Evolutionary conservation across 1,140 invertebrate species (phyloP).

Genomic region (Berghia stephanieae): DNA sequence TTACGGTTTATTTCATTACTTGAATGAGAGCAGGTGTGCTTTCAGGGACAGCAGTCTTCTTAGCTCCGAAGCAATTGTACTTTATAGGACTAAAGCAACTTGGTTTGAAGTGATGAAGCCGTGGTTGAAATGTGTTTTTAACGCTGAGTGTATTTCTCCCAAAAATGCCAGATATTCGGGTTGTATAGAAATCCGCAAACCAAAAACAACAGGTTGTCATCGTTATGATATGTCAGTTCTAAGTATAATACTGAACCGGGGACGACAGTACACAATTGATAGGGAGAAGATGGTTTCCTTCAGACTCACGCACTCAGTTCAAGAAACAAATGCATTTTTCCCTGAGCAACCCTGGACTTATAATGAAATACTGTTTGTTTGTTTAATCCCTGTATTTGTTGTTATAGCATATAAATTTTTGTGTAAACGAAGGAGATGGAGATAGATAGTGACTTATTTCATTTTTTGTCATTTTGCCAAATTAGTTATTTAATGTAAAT

Average conservation of each 20-base stretch:
- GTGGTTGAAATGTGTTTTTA: slow-evolving; percentile 56
- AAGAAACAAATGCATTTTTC: slow-evolving; percentile 24
- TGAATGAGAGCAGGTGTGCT: slow-evolving; percentile 49
- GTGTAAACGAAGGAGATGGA: not conserved
- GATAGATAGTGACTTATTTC: no score
- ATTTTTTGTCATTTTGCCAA: no score
- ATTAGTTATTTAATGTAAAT: no score
- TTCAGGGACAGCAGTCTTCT: slow-evolving; percentile 47
- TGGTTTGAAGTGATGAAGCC: slow-evolving; percentile 55
- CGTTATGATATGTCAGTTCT: slow-evolving; percentile 56
- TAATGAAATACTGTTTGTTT: slow-evolving; percentile 27
- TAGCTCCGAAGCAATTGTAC: slow-evolving; percentile 46
- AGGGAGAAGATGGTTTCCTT: slow-evolving; percentile 41
- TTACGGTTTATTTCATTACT: slow-evolving; percentile 48
- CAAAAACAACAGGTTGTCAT: slow-evolving; percentile 58
- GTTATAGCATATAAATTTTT: slow-evolving; percentile 14
- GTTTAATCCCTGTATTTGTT: slow-evolving; percentile 12
- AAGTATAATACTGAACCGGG: slow-evolving; percentile 54
- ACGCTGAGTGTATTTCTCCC: slow-evolving; percentile 50
- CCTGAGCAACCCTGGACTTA: slow-evolving; percentile 40
- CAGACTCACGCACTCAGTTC: slow-evolving; percentile 29
- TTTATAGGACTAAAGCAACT: slow-evolving; percentile 50
- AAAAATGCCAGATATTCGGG: slow-evolving; percentile 42
- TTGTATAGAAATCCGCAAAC: slow-evolving; percentile 53
- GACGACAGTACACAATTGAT: slow-evolving; percentile 44